Percentiles rank a stretch among this genome's conserved stretches.
Evolutionary conservation across 2,797 vertebrate genomes (phyloP).

Genomic region (Ptychobarbus kaznakovi): DNA sequence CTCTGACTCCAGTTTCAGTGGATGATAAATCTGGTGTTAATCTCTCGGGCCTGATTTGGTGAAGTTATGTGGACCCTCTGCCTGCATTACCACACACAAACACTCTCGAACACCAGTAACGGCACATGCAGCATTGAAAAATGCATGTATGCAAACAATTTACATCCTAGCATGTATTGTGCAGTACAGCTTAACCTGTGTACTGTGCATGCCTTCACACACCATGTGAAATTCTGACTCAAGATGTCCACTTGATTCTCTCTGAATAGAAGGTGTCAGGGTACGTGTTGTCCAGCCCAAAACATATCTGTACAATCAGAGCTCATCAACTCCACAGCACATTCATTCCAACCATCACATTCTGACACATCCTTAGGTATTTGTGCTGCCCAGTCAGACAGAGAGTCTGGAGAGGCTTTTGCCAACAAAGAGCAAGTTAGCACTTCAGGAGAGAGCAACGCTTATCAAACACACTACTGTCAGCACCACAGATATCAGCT

Average conservation of each 20-base stretch:
- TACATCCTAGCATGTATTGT: neutral
- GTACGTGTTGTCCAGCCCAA: conserved; percentile 36
- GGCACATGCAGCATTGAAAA: conserved; percentile 5
- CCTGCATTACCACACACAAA: conserved; percentile 53
- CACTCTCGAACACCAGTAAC: neutral
- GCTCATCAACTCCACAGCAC: conserved; percentile 30
- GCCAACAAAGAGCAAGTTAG: conserved; percentile 30
- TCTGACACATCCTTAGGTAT: conserved; percentile 53
- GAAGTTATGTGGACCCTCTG: conserved; percentile 66
- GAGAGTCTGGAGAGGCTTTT: conserved; percentile 16
- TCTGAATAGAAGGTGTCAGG: conserved; percentile 49
- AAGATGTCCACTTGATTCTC: conserved; percentile 20
- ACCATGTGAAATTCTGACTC: conserved; percentile 6
- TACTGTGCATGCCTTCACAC: neutral
- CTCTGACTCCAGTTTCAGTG: conserved; percentile 71
- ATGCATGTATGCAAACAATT: neutral
- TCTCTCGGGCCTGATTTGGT: conserved; percentile 73
- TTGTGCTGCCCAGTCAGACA: conserved; percentile 30
- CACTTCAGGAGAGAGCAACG: conserved; percentile 15
- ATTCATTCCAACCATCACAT: conserved; percentile 48
- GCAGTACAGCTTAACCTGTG: neutral
- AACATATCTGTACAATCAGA: conserved; percentile 42
- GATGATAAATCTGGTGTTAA: conserved; percentile 80
- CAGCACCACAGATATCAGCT: conserved; percentile 44
- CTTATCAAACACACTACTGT: conserved; percentile 44